A percentile compares a stretch with the other conserved stretches of the same genome.
Conservation (phyloP, 2,888 invertebrate genomes). For the Esperia sulphurella region DNA sequence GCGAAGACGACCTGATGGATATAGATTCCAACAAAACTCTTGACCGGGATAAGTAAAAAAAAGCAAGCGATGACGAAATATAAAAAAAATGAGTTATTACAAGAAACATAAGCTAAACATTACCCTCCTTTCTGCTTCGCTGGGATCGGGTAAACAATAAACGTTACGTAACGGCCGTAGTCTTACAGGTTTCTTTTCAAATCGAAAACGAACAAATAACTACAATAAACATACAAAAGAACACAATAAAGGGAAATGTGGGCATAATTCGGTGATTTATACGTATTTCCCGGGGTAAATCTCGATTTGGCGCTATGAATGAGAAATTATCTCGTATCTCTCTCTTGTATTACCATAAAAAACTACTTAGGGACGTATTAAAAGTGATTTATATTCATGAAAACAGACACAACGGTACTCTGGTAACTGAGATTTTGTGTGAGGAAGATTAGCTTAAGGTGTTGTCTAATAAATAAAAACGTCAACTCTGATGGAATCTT, state of each 20-base stretch:
- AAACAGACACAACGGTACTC: conserved; percentile 16
- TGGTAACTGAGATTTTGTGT: not conserved
- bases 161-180: too few species aligned
- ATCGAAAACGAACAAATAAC: not conserved
- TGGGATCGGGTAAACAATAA: too few species aligned
- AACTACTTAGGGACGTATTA: conserved; percentile 28
- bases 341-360: conserved; percentile 36
- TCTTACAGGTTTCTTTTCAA: conserved; percentile 1
- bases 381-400: conserved; percentile 29
- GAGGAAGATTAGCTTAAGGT: too few species aligned
- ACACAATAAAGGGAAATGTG: conserved; percentile 15
- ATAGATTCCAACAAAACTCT: too few species aligned
- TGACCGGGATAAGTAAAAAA: too few species aligned
- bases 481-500: too few species aligned
- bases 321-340: conserved; percentile 28
- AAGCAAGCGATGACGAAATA: too few species aligned
- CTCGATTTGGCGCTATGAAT: conserved; percentile 34
- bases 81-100: too few species aligned
- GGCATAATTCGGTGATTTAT: conserved; percentile 17
- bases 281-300: conserved; percentile 15
- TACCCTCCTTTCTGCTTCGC: too few species aligned
- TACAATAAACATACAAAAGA: conserved; percentile 5
- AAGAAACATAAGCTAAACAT: too few species aligned
- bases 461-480: too few species aligned
- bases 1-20: too few species aligned